phyloP scores from a whole-genome alignment of 2,113 vertebrate genomes.

The Phaethon lepturus region DNA sequence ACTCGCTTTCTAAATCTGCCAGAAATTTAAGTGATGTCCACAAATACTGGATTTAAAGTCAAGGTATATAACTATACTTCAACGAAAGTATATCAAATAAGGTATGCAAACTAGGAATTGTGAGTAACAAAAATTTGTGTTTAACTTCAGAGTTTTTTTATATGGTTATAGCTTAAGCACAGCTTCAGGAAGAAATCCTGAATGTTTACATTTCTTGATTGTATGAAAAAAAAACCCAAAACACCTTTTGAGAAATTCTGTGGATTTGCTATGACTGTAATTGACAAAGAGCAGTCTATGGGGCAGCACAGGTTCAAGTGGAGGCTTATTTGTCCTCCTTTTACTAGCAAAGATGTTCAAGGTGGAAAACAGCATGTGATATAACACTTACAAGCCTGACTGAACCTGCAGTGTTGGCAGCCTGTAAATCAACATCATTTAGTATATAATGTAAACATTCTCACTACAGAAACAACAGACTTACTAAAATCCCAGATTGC shows the following conservation, averaged over 20 bases:
- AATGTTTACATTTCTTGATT: background rate
- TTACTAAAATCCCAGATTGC: background rate
- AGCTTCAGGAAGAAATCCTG: background rate
- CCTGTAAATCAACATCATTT: background rate
- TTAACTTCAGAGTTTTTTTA: accelerated
- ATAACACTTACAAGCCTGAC: background rate
- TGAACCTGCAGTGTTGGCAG: background rate
- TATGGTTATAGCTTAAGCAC: background rate
- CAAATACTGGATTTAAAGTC: background rate
- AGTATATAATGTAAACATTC: background rate
- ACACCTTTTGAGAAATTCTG: background rate
- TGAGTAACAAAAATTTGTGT: background rate
- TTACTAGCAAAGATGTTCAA: background rate
- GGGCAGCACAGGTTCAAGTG: background rate
- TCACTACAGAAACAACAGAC: background rate
- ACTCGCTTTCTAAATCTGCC: background rate
- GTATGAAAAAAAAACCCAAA: accelerated
- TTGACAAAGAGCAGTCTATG: background rate
- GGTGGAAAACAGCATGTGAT: background rate
- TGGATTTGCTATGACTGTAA: background rate
- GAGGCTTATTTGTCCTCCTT: background rate
- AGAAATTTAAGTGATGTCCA: background rate
- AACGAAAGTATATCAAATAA: background rate
- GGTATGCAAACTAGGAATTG: background rate
- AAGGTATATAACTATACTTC: background rate